These are phyloP conservation scores for Lamellibrachia luymesi DNA, from an alignment of 1,140 invertebrate genomes.

Conservation along the genomic window DNA sequence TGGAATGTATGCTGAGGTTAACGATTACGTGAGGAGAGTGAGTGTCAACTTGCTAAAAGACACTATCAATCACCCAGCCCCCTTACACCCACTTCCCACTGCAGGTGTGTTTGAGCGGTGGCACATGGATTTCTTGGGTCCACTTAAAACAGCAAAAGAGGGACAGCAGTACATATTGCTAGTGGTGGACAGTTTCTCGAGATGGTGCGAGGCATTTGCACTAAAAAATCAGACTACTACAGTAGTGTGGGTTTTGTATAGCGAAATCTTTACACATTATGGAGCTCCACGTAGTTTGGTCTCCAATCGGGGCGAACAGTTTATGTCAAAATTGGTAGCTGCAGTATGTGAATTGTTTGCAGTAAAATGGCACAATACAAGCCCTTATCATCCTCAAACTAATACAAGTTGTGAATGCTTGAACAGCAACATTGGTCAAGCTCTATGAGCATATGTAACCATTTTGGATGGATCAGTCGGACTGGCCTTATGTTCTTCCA, in stretches of 20 bases:
- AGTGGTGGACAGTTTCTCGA: slow-evolving; percentile 31
- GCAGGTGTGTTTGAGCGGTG: slow-evolving; percentile 30
- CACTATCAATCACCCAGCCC: slow-evolving; percentile 25
- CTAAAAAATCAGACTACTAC: no score
- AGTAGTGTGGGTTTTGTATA: slow-evolving; percentile 24
- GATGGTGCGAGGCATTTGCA: background rate
- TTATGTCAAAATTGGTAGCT: slow-evolving; percentile 32
- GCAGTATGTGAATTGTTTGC: slow-evolving; percentile 34
- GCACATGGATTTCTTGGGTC: slow-evolving; percentile 36
- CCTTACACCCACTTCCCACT: slow-evolving; percentile 20
- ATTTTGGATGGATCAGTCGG: background rate
- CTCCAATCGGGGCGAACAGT: slow-evolving; percentile 33
- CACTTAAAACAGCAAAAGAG: slow-evolving; percentile 25
- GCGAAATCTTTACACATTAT: slow-evolving; percentile 32
- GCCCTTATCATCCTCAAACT: slow-evolving; percentile 30
- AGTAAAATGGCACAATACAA: slow-evolving; percentile 32
- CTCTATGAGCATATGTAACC: background rate
- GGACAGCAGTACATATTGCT: slow-evolving; percentile 34
- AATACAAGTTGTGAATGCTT: slow-evolving; percentile 10
- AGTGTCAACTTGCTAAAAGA: slow-evolving; percentile 33
- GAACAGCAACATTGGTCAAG: background rate
- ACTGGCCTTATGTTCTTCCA: background rate
- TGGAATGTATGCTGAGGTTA: slow-evolving; percentile 19
- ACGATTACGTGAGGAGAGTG: slow-evolving; percentile 31
- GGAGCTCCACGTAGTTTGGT: slow-evolving; percentile 30